Evolutionary conservation across 2,113 vertebrate genomes (phyloP), one percentile per base, ranked within the genome.

Genomic region (Lichenostomus cassidix): DNA sequence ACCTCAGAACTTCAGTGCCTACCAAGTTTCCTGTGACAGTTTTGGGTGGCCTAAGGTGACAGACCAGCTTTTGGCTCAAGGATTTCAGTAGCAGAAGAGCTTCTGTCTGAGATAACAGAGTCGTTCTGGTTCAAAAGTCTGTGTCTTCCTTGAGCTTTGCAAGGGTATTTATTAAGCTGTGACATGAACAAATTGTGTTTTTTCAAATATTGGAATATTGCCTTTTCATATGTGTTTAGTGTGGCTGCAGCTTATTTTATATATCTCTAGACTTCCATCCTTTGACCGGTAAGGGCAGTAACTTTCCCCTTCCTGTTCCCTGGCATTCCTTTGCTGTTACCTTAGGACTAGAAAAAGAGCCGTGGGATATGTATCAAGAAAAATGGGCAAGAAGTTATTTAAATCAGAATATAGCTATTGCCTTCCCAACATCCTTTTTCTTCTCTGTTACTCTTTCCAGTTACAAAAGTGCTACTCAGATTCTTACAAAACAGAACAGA

Each of bases 131-230:
- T 81, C 33, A 81, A 20, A 73, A 69, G 12, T 47, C 8, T 4
- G 0, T 24, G 3, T 47, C 5, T 89, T 74, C 58, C 25, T 47
- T 1, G 3, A 37, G 15, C 27, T 93, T 60, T 81, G 17, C 12
- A 7, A 15, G 18, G 35, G 10, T 18, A 14, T 68, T 67, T 44
- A 12, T 21, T 68, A 7, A 13, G 14, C 39, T 37, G 33, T 16
- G 23, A 15, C 0, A 2, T 44, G 53, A 89, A 35, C 15, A 62
- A 50, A 60, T 22, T 1, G 2, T 1, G 5, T 1, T 10, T 64
- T 91, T 80, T 59, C 35, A 68, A 28, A 28, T 64, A 42, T 0
- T 50, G 5, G 6, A 50, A 15, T 23, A 37, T 52, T 41, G 28
- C n/a, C 7, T 81, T 84, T 78, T 33, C 4, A 6, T 35, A 11